Evolutionary conservation across 1,140 invertebrate species (phyloP).

Genomic region (Anadara kagoshimensis): DNA sequence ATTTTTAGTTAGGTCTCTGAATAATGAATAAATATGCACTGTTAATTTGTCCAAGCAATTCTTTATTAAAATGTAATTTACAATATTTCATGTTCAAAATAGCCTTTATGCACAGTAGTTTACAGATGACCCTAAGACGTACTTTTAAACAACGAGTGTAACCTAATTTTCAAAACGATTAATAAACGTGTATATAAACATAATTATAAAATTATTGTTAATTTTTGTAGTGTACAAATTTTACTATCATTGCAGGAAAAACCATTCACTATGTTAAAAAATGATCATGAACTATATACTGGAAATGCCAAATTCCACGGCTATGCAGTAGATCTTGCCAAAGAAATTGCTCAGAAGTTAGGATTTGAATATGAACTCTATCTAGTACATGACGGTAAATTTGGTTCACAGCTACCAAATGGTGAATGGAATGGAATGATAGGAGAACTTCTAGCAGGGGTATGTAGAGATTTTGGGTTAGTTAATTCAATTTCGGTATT

Average conservation of each 20-base stretch:
- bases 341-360: conserved; percentile 74
- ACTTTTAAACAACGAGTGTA: too few relatives aligned
- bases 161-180: too few relatives aligned
- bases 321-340: conserved; percentile 92
- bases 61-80: too few relatives aligned
- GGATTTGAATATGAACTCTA: conserved; percentile 80
- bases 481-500: conserved; percentile 12
- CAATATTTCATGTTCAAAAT: too few relatives aligned
- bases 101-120: too few relatives aligned
- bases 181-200: too few relatives aligned
- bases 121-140: too few relatives aligned
- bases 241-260: conserved; percentile 42
- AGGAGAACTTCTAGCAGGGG: conserved; percentile 93
- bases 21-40: too few relatives aligned
- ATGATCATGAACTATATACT: conserved; percentile 35
- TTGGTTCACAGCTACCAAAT: conserved; percentile 66
- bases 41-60: too few relatives aligned
- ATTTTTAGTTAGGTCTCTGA: too few relatives aligned
- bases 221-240: too few relatives aligned
- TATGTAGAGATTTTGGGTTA: conserved; percentile 74
- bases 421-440: conserved; percentile 98
- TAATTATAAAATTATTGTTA: too few relatives aligned
- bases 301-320: conserved; percentile 75
- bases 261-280: conserved; percentile 56
- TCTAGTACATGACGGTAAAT: conserved; percentile 60